Base-by-base conservation (phyloP, 2,888 invertebrate genomes). In the Nomada lathburiana region DNA sequence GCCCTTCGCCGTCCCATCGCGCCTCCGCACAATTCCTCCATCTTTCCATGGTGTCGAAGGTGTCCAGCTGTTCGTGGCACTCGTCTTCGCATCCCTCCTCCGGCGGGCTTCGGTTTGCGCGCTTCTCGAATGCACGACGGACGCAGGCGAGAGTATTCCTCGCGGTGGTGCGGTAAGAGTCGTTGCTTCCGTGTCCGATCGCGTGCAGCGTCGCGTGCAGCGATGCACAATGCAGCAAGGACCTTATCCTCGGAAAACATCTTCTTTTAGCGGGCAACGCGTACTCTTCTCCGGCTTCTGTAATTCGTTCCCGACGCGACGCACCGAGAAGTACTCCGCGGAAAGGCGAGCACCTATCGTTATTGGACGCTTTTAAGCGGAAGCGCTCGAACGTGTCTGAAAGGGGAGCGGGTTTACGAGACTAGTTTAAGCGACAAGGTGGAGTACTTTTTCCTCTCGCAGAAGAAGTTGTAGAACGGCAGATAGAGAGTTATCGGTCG, bases 121-220 rank as follows among this genome's bases (percentile, higher is more conserved):
- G 42, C 42, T 23, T 47, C 36, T 53, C 63, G 75, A 47, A 13
- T 26, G 50, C 80, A 59, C 50, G 50, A 18, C 18, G 23, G 55
- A 47, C 75, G 36, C 76, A 76, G 78, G 76, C 78, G 74, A 80
- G 70, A 78, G 47, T 26, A 16, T 26, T 26, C 13, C n/a, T 44
- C 20, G 20, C n/a, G 36, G 11, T 1, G 20, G 18, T 16, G n/a
- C n/a, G 50, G 26, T 4, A 26, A 16, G 26, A 47, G 26, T 29
- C 29, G 72, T 60, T 26, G 63, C 20, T 80, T 62, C 67, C 36
- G 44, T 7, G 36, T 36, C 36, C 29, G 60, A 78, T 85, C 73
- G 84, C 82, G 80, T 82, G 82, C 80, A 72, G 50, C 75, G 73
- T 87, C 78, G 83, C 87, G 82, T 85, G 83, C 83, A 77, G 72